Conservation (phyloP, 2,797 vertebrate genomes). For the Acrossocheilus wenchowensis region DNA sequence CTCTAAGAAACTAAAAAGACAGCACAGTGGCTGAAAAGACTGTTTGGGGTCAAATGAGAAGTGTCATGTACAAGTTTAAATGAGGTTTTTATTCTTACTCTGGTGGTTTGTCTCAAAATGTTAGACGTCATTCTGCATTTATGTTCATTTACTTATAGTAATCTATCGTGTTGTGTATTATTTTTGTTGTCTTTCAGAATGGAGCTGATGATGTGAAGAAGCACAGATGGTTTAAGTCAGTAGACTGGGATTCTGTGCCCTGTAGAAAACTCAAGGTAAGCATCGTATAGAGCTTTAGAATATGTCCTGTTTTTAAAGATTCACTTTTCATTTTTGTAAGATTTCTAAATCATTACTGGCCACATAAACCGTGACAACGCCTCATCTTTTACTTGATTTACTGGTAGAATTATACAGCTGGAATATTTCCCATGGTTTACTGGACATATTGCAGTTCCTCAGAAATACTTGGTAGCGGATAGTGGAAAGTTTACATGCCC, state of each 20-base stretch:
- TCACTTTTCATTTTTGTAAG: neutral
- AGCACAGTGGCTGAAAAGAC: neutral
- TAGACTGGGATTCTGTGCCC: constrained; percentile 92
- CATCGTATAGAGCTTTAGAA: neutral
- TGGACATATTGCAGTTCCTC: constrained; percentile 1
- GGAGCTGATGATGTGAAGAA: constrained; percentile 92
- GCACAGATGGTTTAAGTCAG: constrained; percentile 90
- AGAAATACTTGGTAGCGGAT: neutral
- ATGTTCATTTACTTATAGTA: neutral
- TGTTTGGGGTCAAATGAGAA: neutral
- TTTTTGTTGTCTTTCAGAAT: constrained; percentile 78
- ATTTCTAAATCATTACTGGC: neutral
- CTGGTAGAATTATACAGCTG: neutral
- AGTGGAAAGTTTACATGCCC: neutral
- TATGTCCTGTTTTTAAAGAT: neutral
- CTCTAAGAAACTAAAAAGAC: constrained; percentile 14
- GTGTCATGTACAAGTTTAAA: neutral
- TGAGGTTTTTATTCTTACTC: neutral
- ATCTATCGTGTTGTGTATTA: neutral
- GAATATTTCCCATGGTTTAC: neutral
- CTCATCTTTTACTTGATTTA: neutral
- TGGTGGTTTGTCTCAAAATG: neutral
- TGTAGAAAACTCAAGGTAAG: constrained; percentile 89
- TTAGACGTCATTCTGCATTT: neutral
- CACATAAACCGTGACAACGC: neutral